Evolutionary conservation across 1,140 invertebrate species (phyloP).

Genomic region (Drosophila lacertosa): DNA sequence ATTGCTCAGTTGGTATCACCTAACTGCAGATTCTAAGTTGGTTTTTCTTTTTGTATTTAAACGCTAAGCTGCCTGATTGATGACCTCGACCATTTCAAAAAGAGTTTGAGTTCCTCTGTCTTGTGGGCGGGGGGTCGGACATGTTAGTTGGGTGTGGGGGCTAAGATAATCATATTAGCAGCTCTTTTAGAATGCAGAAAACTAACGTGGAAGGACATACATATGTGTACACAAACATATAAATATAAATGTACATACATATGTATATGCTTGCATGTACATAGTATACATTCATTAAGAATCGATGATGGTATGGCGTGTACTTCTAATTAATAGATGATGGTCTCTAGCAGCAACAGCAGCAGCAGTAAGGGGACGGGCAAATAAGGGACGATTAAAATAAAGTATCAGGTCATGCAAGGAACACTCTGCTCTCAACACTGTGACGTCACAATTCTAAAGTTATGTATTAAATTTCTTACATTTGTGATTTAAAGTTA

Average conservation of each 20-base stretch:
- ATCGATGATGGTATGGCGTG: conserved; percentile 18
- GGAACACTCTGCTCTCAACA: too few relatives aligned
- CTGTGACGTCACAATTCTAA: too few relatives aligned
- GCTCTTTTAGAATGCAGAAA: conserved; percentile 15
- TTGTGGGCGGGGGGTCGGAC: neutral
- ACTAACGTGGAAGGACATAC: conserved; percentile 13
- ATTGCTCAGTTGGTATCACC: too few relatives aligned
- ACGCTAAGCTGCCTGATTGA: conserved; percentile 53
- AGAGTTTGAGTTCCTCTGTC: conserved; percentile 7
- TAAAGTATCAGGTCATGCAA: too few relatives aligned
- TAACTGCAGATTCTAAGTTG: too few relatives aligned
- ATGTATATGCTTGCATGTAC: neutral
- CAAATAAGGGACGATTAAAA: too few relatives aligned
- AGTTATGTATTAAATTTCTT: too few relatives aligned
- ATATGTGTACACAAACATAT: neutral
- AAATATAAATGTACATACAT: neutral
- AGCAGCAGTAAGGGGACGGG: conserved; percentile 39
- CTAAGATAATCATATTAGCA: conserved; percentile 28
- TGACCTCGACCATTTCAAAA: conserved; percentile 49
- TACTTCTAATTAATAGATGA: conserved; percentile 36
- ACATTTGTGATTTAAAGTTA: too few relatives aligned
- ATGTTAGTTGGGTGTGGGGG: neutral
- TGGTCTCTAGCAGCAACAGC: conserved; percentile 15
- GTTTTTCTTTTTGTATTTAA: conserved; percentile 46
- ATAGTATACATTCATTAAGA: neutral